Base-by-base conservation (phyloP, 2,888 invertebrate species). In the Ptilodon capucinus region DNA sequence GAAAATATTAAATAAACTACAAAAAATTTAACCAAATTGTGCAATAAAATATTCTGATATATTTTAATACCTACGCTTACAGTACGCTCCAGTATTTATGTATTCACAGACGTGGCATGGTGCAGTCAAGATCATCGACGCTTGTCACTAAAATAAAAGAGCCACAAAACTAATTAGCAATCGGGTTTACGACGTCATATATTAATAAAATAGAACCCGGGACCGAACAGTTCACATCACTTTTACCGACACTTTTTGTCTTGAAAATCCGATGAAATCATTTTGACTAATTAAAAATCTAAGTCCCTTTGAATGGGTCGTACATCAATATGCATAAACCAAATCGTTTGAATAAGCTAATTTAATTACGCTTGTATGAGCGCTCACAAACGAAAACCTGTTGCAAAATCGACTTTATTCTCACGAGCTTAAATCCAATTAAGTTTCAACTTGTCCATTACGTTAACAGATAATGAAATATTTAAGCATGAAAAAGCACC, bases 141-240 rank as follows among this genome's bases (percentile, higher is more conserved):
- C 69, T 69, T 76, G 78, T 77, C 74, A 76, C 72, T 57, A 64
- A 71, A 78, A 81, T 82, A 79, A 80, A 81, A 84, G 68, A 58
- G 54, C 73, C 76, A 81, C 86, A 85, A 84, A 88, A 76, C 81
- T 86, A 86, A 89, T 88, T 86, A 89, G 84, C 79, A 79, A 88
- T 83, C 77, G 72, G 70, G 77, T 88, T 86, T 89, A 89, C 73
- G 76, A 74, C 52, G 70, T 67, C 53, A 72, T 87, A 89, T 87
- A 87, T 83, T 80, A 83, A 88, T 85, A 85, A 87, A 86, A 77
- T 74, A 68, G 71, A 66, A 57, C 67, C 68, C 64, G 58, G 60
- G 49, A 48, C 60, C 56, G 55, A 51, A 45, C 51, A 66, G 74
- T 79, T 81, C 79, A 79, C 78, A 76, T 75, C 72, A 67, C 62